Evolutionary conservation across 2,797 vertebrate species (phyloP).

Genomic region (Miichthys miiuy): DNA sequence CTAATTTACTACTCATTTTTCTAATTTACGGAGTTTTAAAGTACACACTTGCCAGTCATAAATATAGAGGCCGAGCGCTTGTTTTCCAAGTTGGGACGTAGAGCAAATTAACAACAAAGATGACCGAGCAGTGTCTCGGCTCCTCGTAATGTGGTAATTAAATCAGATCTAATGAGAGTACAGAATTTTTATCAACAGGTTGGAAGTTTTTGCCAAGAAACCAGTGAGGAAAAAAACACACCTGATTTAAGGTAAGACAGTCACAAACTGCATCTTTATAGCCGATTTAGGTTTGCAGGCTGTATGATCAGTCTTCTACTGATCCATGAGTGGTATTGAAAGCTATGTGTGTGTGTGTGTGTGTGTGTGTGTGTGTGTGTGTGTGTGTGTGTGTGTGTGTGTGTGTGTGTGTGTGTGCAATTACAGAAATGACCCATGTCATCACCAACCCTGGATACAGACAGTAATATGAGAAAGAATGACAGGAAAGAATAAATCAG

Average conservation of each 20-base stretch:
- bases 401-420: background rate
- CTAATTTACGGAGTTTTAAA: constrained; percentile 27
- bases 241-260: background rate
- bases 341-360: background rate
- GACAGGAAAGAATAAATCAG: background rate
- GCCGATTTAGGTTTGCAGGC: background rate
- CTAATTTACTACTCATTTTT: constrained; percentile 35
- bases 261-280: background rate
- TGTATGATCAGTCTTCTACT: background rate
- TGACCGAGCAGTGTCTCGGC: background rate
- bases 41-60: background rate
- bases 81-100: background rate
- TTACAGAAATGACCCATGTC: constrained; percentile 4
- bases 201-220: background rate
- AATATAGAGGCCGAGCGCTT: background rate
- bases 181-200: constrained; percentile 1
- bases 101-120: constrained; percentile 12
- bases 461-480: constrained; percentile 1
- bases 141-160: background rate
- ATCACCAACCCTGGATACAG: background rate
- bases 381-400: background rate
- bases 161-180: background rate
- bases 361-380: background rate
- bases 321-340: background rate
- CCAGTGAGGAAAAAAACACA: background rate